Conservation (phyloP, 2,797 vertebrate genomes). For the Pipistrellus pipistrellus region DNA sequence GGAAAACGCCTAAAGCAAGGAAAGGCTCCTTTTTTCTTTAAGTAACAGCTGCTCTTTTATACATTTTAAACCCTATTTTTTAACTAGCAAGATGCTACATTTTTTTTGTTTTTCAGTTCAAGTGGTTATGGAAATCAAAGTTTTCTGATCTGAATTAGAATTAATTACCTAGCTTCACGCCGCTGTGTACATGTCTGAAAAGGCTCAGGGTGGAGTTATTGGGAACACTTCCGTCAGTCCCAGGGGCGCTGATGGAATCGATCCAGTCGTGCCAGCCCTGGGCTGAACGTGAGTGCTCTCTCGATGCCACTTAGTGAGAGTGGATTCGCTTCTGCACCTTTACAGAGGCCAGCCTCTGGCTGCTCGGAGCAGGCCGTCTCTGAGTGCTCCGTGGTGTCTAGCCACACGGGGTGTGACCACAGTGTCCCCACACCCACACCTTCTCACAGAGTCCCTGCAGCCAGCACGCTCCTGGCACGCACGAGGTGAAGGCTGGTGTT, state of each 20-base stretch:
- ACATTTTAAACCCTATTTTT: neutral
- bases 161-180: neutral
- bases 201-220: neutral
- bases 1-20: neutral
- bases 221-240: neutral
- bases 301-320: neutral
- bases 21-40: neutral
- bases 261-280: neutral
- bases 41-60: neutral
- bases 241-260: neutral
- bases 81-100: neutral
- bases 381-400: neutral
- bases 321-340: neutral
- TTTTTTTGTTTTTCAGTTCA: slow-evolving; percentile 23
- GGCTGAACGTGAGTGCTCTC: neutral
- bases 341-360: neutral
- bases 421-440: neutral
- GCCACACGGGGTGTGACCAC: neutral
- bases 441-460: neutral
- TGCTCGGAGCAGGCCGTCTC: neutral
- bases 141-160: neutral
- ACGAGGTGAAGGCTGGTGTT: accelerated
- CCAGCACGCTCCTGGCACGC: accelerated
- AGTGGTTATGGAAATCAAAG: neutral
- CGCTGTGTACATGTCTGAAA: neutral